phyloP scores from a whole-genome alignment of 1,140 invertebrate species.

The Drosophila simulans region DNA sequence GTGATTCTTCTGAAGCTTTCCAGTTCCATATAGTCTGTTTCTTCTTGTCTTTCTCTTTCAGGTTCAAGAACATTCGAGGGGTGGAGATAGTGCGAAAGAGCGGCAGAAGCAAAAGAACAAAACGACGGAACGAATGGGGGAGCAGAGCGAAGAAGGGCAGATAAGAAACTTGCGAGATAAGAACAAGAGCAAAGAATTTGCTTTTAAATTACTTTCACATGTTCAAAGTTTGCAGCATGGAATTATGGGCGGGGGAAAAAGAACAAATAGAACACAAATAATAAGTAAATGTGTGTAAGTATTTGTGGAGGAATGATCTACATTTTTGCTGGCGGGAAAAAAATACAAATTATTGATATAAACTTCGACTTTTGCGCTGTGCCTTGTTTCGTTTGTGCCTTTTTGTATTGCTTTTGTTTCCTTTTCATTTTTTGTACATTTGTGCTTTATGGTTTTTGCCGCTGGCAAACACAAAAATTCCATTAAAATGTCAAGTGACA shows the following conservation, averaged over 20 bases:
- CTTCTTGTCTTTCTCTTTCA: conserved; percentile 6
- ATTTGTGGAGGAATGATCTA: conserved; percentile 19
- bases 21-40: background rate
- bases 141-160: background rate
- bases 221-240: conserved; percentile 22
- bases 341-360: conserved; percentile 20
- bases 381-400: conserved; percentile 11
- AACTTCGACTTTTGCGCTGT: conserved; percentile 40
- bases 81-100: conserved; percentile 5
- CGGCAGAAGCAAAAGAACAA: too few relatives aligned
- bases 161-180: conserved; percentile 39
- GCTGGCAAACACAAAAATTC: conserved; percentile 65
- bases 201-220: conserved; percentile 51
- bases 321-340: conserved; percentile 9
- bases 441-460: conserved; percentile 28
- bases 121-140: too few relatives aligned
- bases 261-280: background rate
- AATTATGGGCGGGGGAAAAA: conserved; percentile 3
- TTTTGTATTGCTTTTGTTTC: too few relatives aligned
- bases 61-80: conserved; percentile 43
- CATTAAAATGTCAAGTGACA: conserved; percentile 77
- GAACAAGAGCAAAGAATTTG: conserved; percentile 38
- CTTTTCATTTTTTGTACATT: conserved; percentile 4
- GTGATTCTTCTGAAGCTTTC: background rate
- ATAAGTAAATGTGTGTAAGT: background rate